These are phyloP conservation scores for Solenopsis invicta DNA, from an alignment of 1,140 invertebrate species.

Conservation along the genomic window DNA sequence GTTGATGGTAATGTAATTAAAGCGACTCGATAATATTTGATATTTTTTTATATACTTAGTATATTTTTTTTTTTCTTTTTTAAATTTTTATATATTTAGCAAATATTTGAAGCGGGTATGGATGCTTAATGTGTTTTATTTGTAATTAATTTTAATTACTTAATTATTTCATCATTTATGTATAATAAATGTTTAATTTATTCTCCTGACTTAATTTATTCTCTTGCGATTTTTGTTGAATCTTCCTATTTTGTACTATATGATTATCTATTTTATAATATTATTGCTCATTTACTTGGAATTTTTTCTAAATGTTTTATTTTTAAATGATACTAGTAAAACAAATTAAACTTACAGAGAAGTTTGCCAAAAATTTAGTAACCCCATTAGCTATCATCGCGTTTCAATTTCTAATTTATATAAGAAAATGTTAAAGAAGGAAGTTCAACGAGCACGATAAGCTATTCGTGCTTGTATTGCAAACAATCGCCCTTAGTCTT, in stretches of 20 bases:
- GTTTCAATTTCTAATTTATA: slow-evolving; percentile 17
- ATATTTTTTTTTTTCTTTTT: too few species aligned
- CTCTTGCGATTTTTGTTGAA: neutral
- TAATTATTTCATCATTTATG: neutral
- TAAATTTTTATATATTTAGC: too few species aligned
- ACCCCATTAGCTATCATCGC: neutral
- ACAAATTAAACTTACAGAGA: neutral
- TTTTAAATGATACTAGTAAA: neutral
- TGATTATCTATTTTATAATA: neutral
- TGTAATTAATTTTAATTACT: neutral
- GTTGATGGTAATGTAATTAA: too few species aligned
- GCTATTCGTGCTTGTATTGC: slow-evolving; percentile 1
- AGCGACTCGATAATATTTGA: too few species aligned
- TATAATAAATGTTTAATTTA: neutral
- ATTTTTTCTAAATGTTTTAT: too few species aligned
- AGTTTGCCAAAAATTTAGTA: neutral
- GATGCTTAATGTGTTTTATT: neutral
- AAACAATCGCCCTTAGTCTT: neutral
- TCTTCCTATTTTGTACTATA: neutral
- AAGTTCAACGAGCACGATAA: slow-evolving; percentile 27
- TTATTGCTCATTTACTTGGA: neutral
- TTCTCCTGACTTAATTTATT: neutral
- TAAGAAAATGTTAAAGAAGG: neutral
- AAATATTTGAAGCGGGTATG: neutral
- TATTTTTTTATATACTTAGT: too few species aligned